phyloP scores from a whole-genome alignment of 2,113 vertebrate genomes.

The Cochlearius cochlearius region DNA sequence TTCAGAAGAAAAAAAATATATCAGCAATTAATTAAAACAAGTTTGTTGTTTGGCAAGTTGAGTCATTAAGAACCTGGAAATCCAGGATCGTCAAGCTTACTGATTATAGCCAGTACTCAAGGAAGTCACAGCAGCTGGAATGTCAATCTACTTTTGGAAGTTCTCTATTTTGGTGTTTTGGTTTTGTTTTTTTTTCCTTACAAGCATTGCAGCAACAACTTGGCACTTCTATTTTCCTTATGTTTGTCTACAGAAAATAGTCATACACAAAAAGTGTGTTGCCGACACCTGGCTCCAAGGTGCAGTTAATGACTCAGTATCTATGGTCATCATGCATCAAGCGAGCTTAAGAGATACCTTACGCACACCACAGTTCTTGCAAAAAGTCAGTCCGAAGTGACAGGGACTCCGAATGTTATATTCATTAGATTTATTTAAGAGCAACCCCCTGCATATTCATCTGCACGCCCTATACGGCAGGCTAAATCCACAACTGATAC shows the following conservation, averaged over 20 bases:
- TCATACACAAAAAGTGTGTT: not conserved
- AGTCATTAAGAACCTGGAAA: constrained; percentile 50
- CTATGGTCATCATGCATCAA: constrained; percentile 25
- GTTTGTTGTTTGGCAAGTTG: constrained; percentile 34
- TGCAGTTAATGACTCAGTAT: constrained; percentile 58
- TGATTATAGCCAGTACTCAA: not conserved
- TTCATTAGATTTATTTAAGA: constrained; percentile 53
- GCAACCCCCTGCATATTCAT: constrained; percentile 52
- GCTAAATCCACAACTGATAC: constrained; percentile 56
- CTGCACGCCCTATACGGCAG: not conserved
- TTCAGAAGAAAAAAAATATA: constrained; percentile 29
- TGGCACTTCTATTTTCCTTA: constrained; percentile 23
- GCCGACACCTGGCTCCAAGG: constrained; percentile 38
- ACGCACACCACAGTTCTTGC: constrained; percentile 13
- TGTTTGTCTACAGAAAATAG: constrained; percentile 38
- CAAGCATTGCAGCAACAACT: not conserved
- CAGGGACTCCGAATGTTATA: constrained; percentile 21
- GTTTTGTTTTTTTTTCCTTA: not conserved
- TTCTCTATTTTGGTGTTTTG: not conserved
- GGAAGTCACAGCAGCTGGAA: not conserved
- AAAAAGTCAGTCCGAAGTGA: constrained; percentile 57
- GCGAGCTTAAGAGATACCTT: constrained; percentile 54
- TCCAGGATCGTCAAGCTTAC: not conserved
- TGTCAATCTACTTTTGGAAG: not conserved
- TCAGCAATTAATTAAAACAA: constrained; percentile 54